Conservation (phyloP, 2,797 vertebrate genomes). For the Chanos chanos region DNA sequence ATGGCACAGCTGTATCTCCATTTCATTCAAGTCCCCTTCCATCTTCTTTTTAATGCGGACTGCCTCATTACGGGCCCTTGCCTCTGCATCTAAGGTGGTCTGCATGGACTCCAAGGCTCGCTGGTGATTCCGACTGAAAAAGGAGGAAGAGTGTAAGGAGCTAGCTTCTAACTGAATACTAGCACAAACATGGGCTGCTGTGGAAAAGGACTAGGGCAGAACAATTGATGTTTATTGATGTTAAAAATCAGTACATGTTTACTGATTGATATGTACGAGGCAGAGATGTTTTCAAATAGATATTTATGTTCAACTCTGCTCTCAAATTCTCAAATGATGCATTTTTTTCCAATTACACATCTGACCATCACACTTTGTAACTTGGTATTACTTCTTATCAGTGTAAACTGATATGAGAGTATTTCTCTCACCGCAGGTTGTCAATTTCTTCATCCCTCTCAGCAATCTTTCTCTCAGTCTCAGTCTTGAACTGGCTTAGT, state of each 20-base stretch:
- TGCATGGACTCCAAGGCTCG: conserved; percentile 84
- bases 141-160: no score
- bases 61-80: conserved; percentile 81
- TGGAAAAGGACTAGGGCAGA: background rate
- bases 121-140: conserved; percentile 81
- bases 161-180: no score
- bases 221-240: no score
- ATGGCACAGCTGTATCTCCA: conserved; percentile 85
- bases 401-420: background rate
- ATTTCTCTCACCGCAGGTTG: conserved; percentile 59
- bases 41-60: conserved; percentile 89
- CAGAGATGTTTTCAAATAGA: no score
- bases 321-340: no score
- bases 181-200: background rate
- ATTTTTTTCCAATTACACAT: no score
- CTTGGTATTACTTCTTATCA: no score
- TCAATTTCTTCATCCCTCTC: conserved; percentile 90
- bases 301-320: no score
- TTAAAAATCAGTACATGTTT: background rate
- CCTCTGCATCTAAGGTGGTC: conserved; percentile 80
- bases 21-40: conserved; percentile 88
- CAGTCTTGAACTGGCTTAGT: conserved; percentile 83
- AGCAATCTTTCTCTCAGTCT: conserved; percentile 81
- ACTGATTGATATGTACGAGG: no score
- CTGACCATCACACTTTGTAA: no score